Base-by-base conservation (phyloP, 2,888 invertebrate species). In the Limnephilus lunatus region DNA sequence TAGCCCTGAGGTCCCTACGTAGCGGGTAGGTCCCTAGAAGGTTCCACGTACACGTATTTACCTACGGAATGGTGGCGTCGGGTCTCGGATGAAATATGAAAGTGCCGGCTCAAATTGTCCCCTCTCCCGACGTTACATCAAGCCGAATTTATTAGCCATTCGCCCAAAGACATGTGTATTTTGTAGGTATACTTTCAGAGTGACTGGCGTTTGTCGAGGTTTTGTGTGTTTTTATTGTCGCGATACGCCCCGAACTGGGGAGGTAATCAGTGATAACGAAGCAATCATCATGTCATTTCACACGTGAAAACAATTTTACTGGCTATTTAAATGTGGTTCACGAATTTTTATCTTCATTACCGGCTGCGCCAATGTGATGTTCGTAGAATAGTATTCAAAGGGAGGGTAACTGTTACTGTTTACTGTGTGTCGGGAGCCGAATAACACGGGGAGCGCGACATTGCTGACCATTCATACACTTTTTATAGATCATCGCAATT, bases 51-150 rank as follows among this genome's bases (percentile, higher is more conserved):
- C 88, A 30, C 80, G 81, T 81, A 89, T 80, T n/a, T 81, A 48
- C 48, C 48, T 15, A 81, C 39, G 88, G 88, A 68, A 35, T 80
- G 68, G 88, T 86, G 48, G 85, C 30, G 85, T 32, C 83, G 35
- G 83, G 44, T 31, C 87, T 15, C 68, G 48, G 87, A 87, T 80
- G 80, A 89, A 89, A 89, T 89, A 89, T 89, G 88, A 89, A 89
- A 89, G 88, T 89, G 80, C 31, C 80, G 88, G 31, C 44, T 87
- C 19, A 87, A 89, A 89, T 35, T 31, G 88, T 80, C 68, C 88
- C 35, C 35, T 31, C 32, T 85, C 11, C 39, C 35, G 68, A 89
- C 35, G 81, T 89, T 32, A 89, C 88, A 89, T 15, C 35, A 85
- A 32, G 85, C 25, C 11, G 35, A 85, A 85, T 30, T 85, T 85